phyloP scores from a whole-genome alignment of 2,888 invertebrate genomes.

The Sipunculus nudus region DNA sequence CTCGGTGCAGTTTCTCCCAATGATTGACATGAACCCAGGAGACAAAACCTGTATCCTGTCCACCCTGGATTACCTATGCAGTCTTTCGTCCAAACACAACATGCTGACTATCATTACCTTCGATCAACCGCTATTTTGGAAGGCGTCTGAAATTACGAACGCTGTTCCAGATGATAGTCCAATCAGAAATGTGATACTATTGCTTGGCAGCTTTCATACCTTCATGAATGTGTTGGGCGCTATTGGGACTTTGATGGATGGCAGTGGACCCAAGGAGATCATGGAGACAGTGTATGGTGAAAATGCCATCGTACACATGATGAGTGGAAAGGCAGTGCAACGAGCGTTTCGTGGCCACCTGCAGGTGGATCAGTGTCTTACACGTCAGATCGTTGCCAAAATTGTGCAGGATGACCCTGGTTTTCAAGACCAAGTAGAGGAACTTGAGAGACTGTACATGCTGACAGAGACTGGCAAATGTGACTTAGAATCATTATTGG shows the following conservation, averaged over 20 bases:
- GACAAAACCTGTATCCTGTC: constrained; percentile 10
- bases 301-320: constrained; percentile 12
- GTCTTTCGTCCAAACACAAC: constrained; percentile 2
- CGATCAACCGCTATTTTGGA: too few relatives aligned
- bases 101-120: not conserved
- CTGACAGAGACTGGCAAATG: constrained; percentile 10
- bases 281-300: constrained; percentile 5
- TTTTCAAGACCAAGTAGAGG: constrained; percentile 9
- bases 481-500: constrained; percentile 5
- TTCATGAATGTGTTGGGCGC: constrained; percentile 15
- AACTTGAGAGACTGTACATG: constrained; percentile 8
- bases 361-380: constrained; percentile 14
- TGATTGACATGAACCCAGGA: constrained; percentile 10
- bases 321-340: constrained; percentile 11
- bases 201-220: constrained; percentile 15
- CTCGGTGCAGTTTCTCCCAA: constrained; percentile 9
- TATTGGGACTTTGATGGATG: constrained; percentile 14
- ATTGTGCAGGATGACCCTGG: constrained; percentile 7
- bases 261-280: constrained; percentile 8
- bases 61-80: constrained; percentile 5
- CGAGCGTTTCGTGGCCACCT: constrained; percentile 9
- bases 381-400: constrained; percentile 12
- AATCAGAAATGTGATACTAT: constrained; percentile 13
- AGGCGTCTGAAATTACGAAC: constrained; percentile 9
- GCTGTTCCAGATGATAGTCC: constrained; percentile 23